Evolutionary conservation across 2,888 invertebrate species (phyloP).

Genomic region (Brachylomia viminalis): DNA sequence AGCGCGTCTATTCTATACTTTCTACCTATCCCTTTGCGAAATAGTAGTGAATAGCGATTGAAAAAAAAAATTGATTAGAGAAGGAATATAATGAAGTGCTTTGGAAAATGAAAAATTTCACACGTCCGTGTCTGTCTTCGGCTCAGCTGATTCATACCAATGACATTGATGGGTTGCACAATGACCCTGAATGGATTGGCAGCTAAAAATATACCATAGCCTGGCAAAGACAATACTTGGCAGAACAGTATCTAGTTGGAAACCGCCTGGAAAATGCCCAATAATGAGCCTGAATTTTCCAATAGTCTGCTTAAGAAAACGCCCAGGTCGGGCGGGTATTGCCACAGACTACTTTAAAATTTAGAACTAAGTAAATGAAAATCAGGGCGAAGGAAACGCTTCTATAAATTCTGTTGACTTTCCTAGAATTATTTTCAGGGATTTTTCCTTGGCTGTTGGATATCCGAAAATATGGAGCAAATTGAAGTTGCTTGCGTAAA

Average conservation of each 20-base stretch:
- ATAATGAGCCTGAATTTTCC: conserved; percentile 47
- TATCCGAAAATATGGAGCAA: not conserved
- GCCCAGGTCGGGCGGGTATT: conserved; percentile 23
- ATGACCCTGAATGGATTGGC: not conserved
- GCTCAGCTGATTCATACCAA: not conserved
- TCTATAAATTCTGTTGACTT: conserved; percentile 7
- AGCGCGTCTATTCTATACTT: not conserved
- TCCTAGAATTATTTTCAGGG: not conserved
- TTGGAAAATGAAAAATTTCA: conserved; percentile 1
- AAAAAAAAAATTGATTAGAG: not conserved
- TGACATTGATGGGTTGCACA: not conserved
- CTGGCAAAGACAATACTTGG: not conserved
- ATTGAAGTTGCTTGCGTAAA: not conserved
- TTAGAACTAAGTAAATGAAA: conserved; percentile 45
- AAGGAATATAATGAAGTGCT: not conserved
- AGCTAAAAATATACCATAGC: not conserved
- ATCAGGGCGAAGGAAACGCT: not conserved
- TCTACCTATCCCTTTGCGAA: not conserved
- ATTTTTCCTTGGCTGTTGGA: not conserved
- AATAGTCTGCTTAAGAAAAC: conserved; percentile 44
- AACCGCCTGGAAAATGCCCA: conserved; percentile 18
- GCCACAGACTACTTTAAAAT: conserved; percentile 36
- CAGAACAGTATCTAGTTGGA: not conserved
- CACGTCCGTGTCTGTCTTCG: not conserved
- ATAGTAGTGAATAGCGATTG: not conserved